Conservation (phyloP, 2,113 vertebrate species). For the Puma concolor region DNA sequence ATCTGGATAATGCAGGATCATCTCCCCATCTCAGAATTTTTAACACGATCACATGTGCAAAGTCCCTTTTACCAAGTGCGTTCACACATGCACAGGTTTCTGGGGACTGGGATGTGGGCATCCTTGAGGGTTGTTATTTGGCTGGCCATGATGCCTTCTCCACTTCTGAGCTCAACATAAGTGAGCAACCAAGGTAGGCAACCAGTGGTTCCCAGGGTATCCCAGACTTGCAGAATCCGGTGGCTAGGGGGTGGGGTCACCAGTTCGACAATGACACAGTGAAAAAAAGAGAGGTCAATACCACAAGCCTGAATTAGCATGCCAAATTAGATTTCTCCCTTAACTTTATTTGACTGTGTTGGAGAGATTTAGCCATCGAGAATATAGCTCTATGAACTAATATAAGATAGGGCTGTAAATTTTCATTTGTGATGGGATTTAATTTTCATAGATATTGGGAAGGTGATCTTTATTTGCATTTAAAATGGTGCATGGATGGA, state of each 20-base stretch:
- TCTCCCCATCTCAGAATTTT: fast-evolving
- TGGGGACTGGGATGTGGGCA: fast-evolving
- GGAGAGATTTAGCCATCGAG: neutral
- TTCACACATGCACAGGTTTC: fast-evolving
- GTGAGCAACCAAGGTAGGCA: fast-evolving
- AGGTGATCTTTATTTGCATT: slow-evolving; percentile 41
- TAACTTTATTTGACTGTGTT: neutral
- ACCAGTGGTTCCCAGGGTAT: neutral
- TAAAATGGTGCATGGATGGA: neutral
- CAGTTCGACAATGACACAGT: neutral
- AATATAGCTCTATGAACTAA: neutral
- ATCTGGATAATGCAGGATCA: fast-evolving
- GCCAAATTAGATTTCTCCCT: neutral
- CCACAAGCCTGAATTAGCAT: neutral
- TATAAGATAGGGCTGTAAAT: neutral
- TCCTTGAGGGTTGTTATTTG: fast-evolving
- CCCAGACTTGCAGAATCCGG: too few relatives aligned
- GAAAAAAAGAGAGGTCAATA: neutral
- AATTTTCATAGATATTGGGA: neutral
- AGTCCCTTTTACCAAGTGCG: fast-evolving
- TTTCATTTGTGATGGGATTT: neutral
- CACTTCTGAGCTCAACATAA: neutral
- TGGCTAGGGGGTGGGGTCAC: fast-evolving
- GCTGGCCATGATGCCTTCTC: neutral
- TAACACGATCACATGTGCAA: fast-evolving